A percentile compares a stretch with the other conserved stretches of the same genome.
phyloP scores from a whole-genome alignment of 2,888 invertebrate species.

The Meliscaeva auricollis region DNA sequence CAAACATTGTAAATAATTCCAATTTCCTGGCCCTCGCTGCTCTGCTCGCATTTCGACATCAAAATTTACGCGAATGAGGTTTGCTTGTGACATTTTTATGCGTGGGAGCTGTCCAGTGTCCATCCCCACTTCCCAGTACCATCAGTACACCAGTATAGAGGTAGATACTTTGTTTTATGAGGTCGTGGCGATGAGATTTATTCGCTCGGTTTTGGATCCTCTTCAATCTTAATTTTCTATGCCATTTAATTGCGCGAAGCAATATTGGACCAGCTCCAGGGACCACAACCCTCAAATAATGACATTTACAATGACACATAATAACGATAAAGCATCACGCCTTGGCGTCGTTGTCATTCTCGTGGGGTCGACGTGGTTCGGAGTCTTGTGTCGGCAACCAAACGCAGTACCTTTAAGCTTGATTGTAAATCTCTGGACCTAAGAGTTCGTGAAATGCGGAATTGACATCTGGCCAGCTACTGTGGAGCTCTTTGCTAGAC shows the following conservation, averaged over 20 bases:
- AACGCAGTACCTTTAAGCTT: not conserved
- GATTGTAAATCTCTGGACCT: slow-evolving; percentile 60
- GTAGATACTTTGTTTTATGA: slow-evolving; percentile 63
- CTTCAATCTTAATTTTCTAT: slow-evolving; percentile 76
- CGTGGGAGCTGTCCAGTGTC: slow-evolving; percentile 61
- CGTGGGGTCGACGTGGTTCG: not conserved
- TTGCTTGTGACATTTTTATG: slow-evolving; percentile 74
- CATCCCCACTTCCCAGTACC: too few relatives aligned
- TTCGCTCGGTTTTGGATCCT: slow-evolving; percentile 70
- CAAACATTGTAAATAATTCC: slow-evolving; percentile 67
- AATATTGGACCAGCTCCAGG: slow-evolving; percentile 36
- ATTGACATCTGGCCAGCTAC: slow-evolving; percentile 80
- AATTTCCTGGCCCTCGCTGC: slow-evolving; percentile 10
- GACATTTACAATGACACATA: slow-evolving; percentile 75
- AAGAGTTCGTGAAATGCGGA: slow-evolving; percentile 64
- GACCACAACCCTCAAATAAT: slow-evolving; percentile 64
- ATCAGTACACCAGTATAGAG: too few relatives aligned
- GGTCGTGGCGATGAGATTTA: slow-evolving; percentile 73
- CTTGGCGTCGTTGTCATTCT: slow-evolving; percentile 30
- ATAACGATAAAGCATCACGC: slow-evolving; percentile 69
- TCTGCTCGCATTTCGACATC: slow-evolving; percentile 56
- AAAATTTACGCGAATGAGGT: slow-evolving; percentile 75
- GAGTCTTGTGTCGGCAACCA: not conserved
- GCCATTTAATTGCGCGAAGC: slow-evolving; percentile 64
- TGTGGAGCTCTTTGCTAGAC: slow-evolving; percentile 76